These are phyloP conservation scores for Drosophila cracens DNA, from an alignment of 2,888 invertebrate genomes.

Conservation along the genomic window DNA sequence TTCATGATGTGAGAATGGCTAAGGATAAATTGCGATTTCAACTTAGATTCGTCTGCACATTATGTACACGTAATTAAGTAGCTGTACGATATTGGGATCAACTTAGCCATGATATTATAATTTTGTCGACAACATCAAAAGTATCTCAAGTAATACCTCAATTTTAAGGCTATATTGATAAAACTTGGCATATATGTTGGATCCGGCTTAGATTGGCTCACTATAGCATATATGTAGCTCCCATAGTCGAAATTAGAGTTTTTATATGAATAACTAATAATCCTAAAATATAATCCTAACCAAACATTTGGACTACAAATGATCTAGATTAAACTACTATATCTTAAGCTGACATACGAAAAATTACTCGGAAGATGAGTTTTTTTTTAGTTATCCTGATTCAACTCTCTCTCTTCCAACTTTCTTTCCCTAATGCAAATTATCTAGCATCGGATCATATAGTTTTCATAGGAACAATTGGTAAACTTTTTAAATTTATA, in stretches of 20 bases:
- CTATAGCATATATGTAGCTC: not conserved
- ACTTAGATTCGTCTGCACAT: not conserved
- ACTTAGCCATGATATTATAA: not conserved
- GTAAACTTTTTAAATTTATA: rapidly evolving
- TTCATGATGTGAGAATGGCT: not conserved
- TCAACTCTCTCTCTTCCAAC: not conserved
- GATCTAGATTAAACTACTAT: not conserved
- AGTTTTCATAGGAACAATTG: not conserved
- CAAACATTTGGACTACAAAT: not conserved
- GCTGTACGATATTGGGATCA: not conserved
- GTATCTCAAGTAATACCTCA: not conserved
- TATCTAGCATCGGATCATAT: not conserved
- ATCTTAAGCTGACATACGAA: not conserved
- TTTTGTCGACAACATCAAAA: not conserved
- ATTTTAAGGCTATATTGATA: not conserved
- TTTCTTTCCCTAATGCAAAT: too few relatives aligned
- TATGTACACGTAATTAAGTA: not conserved
- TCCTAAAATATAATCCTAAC: not conserved
- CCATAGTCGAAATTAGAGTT: not conserved
- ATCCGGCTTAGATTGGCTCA: not conserved
- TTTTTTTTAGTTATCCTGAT: not conserved
- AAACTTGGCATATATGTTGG: not conserved
- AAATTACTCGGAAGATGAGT: not conserved
- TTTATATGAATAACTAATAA: not conserved
- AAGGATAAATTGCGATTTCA: not conserved